These are phyloP conservation scores for Eupithecia subumbrata DNA, from an alignment of 2,888 invertebrate species.

Conservation along the genomic window DNA sequence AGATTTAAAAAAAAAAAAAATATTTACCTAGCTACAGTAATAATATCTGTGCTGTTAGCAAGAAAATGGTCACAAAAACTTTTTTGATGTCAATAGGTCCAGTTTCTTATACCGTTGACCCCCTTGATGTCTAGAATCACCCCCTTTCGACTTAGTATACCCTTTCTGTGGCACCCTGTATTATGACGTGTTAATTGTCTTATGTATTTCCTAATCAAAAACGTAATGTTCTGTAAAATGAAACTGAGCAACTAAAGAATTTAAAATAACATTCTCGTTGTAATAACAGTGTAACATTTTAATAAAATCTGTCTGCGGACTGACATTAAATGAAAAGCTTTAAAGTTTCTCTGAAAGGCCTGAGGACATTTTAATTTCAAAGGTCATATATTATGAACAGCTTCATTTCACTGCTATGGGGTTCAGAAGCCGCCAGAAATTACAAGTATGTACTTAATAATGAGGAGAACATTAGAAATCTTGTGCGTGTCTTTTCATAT, in stretches of 20 bases:
- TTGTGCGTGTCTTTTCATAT: not conserved
- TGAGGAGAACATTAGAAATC: not conserved
- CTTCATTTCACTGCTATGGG: slow-evolving; percentile 50
- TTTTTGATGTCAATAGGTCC: no score
- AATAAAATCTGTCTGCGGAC: slow-evolving; percentile 36
- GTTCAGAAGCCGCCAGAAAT: slow-evolving; percentile 44
- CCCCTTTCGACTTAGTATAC: no score
- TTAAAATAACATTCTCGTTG: not conserved
- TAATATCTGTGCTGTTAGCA: no score
- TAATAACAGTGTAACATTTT: slow-evolving; percentile 29
- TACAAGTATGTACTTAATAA: slow-evolving; percentile 37
- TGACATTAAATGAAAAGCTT: slow-evolving; percentile 22
- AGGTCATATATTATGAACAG: slow-evolving; percentile 53
- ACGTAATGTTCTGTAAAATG: slow-evolving; percentile 13
- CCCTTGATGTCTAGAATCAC: no score
- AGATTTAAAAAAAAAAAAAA: no score
- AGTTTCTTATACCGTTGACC: no score
- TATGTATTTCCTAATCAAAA: no score
- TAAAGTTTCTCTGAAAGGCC: slow-evolving; percentile 38
- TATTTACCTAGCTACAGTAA: no score
- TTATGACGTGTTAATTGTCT: no score
- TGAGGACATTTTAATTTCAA: slow-evolving; percentile 52
- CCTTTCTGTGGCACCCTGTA: no score
- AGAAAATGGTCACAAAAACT: no score
- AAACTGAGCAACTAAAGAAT: not conserved